Conservation (phyloP, 2,113 vertebrate species). For the Ptychochromis oligacanthus region DNA sequence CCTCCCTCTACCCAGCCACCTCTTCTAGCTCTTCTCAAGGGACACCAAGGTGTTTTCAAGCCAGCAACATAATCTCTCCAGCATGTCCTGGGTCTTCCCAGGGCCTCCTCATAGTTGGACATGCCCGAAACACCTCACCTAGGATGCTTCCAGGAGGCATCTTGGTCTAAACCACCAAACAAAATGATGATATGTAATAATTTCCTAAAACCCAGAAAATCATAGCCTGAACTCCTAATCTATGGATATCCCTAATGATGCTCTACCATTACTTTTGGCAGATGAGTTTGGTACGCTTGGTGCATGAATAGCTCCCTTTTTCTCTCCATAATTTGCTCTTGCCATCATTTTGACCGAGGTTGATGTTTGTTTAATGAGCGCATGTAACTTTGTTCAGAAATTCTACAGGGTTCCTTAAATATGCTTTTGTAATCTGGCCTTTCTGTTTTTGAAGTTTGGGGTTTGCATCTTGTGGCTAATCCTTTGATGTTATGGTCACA, state of each 20-base stretch:
- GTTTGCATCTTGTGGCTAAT: conserved; percentile 7
- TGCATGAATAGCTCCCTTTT: not conserved
- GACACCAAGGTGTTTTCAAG: no score
- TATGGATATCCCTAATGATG: rapidly evolving
- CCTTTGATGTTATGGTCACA: conserved; percentile 1
- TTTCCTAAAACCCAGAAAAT: not conserved
- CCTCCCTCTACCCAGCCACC: no score
- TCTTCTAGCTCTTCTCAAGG: no score
- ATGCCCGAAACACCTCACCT: no score
- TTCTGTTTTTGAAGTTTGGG: conserved; percentile 8
- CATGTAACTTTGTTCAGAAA: not conserved
- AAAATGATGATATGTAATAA: not conserved
- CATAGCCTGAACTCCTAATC: not conserved
- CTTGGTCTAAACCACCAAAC: not conserved
- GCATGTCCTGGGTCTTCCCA: no score
- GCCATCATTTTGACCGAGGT: not conserved
- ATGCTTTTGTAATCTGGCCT: conserved; percentile 11
- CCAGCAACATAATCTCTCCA: no score
- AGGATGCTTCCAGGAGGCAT: not conserved
- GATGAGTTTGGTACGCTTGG: not conserved
- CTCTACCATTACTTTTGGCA: not conserved
- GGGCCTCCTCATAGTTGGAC: no score
- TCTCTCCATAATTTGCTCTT: not conserved
- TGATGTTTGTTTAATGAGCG: not conserved
- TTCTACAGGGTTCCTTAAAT: conserved; percentile 1